phyloP scores from a whole-genome alignment of 2,113 vertebrate genomes.

The Alligator mississippiensis region DNA sequence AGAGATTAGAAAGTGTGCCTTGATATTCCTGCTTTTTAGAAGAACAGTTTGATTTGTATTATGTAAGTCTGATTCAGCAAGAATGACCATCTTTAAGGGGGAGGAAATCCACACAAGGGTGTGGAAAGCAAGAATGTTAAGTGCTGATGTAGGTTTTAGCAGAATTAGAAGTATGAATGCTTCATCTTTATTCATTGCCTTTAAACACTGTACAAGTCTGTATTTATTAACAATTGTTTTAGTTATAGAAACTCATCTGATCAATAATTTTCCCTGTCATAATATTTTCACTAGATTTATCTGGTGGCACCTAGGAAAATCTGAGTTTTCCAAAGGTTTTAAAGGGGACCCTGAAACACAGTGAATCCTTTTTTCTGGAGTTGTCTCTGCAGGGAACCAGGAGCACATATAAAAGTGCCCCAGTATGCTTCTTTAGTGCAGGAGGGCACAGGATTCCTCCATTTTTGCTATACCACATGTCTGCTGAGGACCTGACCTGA shows the following conservation, averaged over 20 bases:
- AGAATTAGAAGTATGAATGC: not conserved
- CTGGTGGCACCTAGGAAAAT: not conserved
- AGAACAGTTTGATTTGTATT: not conserved
- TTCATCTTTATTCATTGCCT: not conserved
- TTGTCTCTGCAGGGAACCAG: not conserved
- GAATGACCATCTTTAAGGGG: not conserved
- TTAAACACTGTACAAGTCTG: not conserved
- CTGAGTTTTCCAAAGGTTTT: not conserved
- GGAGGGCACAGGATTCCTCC: too few species aligned
- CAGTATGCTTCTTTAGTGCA: too few species aligned
- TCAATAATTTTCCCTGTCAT: too few species aligned
- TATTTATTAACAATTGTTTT: not conserved
- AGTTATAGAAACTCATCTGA: not conserved
- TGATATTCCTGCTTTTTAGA: not conserved
- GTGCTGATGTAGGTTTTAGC: not conserved
- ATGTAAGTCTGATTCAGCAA: not conserved
- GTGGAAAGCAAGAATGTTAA: not conserved
- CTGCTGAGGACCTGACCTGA: too few species aligned
- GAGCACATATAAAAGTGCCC: too few species aligned
- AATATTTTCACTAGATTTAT: too few species aligned
- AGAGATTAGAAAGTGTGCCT: constrained; percentile 5
- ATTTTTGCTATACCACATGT: too few species aligned
- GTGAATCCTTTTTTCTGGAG: not conserved
- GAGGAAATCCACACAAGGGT: not conserved
- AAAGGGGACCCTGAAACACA: not conserved